These are phyloP conservation scores for Apostichopus japonicus DNA, from an alignment of 35 echinoderm and acorn worm species.

Conservation along the genomic window DNA sequence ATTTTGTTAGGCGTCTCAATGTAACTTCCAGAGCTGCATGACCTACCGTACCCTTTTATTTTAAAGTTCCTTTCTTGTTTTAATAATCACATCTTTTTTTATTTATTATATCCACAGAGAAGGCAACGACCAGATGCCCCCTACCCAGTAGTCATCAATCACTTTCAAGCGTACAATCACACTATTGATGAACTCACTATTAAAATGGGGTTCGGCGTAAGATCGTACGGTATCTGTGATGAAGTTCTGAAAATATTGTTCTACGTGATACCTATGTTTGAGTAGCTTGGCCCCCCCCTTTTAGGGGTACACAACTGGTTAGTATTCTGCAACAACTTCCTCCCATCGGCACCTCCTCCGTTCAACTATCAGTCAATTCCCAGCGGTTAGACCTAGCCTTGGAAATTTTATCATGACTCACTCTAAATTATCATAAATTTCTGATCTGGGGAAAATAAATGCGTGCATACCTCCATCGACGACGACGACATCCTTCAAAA, in stretches of 20 bases:
- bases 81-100: not conserved
- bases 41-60: not conserved
- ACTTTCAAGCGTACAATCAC: not conserved
- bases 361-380: conserved; percentile 4
- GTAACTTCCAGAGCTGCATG: not conserved
- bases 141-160: conserved; percentile 3
- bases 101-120: not conserved
- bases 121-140: not conserved
- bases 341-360: conserved; percentile 1
- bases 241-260: not conserved
- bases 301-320: not conserved
- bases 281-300: not conserved
- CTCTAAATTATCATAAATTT: conserved; percentile 21
- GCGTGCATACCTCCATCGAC: not conserved
- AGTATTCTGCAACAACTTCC: not conserved
- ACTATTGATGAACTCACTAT: not conserved
- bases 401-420: not conserved
- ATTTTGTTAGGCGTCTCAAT: not conserved
- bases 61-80: not conserved
- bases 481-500: not conserved
- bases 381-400: not conserved
- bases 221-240: not conserved
- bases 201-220: not conserved
- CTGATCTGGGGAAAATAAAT: not conserved
- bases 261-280: not conserved